Evolutionary conservation across 2,797 vertebrate species (phyloP).

Genomic region (Mus spretus): DNA sequence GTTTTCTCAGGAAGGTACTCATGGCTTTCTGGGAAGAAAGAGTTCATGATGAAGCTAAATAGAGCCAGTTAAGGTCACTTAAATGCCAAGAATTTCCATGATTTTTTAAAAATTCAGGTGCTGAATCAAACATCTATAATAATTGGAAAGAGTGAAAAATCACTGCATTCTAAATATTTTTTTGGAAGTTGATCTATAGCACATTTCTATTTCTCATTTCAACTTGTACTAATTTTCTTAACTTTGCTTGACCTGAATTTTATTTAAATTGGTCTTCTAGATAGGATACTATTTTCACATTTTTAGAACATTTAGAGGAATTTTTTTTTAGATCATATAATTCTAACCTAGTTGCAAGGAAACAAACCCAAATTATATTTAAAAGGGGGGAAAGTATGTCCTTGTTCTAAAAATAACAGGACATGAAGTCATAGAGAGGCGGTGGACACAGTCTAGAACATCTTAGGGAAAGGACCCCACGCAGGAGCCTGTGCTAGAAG

Average conservation of each 20-base stretch:
- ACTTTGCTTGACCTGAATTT: constrained; percentile 18
- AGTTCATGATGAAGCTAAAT: constrained; percentile 10
- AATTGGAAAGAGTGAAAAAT: background rate
- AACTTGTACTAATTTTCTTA: constrained; percentile 42
- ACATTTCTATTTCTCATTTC: constrained; percentile 46
- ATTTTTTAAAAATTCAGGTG: constrained; percentile 22
- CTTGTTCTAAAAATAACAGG: constrained; percentile 18
- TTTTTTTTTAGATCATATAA: constrained; percentile 5
- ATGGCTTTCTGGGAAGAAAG: constrained; percentile 42
- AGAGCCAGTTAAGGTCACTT: constrained; percentile 29
- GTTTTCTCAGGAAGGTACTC: constrained; percentile 44
- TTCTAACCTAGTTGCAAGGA: constrained; percentile 17
- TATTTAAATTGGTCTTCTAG: constrained; percentile 41
- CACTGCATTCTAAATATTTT: constrained; percentile 19
- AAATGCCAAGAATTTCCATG: constrained; percentile 2
- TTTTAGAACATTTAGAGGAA: constrained; percentile 30
- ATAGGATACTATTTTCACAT: constrained; percentile 44
- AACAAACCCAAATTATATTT: constrained; percentile 19
- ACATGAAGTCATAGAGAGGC: background rate
- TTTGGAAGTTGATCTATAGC: constrained; percentile 3
- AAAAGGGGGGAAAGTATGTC: background rate
- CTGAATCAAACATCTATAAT: background rate
- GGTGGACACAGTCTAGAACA: background rate
- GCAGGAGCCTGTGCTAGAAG: background rate
- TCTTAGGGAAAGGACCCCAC: background rate